These are phyloP conservation scores for Fistularia tabacaria DNA, from an alignment of 2,797 vertebrate species.

Conservation along the genomic window DNA sequence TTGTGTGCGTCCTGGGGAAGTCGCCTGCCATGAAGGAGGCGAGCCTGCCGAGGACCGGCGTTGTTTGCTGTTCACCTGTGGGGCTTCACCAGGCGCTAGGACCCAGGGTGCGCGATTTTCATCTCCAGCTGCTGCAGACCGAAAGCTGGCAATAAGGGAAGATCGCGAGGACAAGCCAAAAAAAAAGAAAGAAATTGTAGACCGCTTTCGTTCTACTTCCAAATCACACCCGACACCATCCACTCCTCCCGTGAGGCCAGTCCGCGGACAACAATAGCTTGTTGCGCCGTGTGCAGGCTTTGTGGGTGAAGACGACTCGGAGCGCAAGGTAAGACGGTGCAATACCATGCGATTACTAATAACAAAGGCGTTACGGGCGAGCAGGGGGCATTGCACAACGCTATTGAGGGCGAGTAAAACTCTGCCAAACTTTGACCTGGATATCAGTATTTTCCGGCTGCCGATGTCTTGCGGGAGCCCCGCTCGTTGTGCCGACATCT, in stretches of 20 bases:
- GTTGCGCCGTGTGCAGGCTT: slow-evolving; percentile 66
- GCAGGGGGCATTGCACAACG: slow-evolving; percentile 80
- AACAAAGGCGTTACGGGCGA: slow-evolving; percentile 85
- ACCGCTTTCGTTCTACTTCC: slow-evolving; percentile 69
- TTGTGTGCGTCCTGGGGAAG: slow-evolving; percentile 18
- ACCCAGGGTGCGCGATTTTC: slow-evolving; percentile 85
- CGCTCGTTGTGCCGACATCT: slow-evolving; percentile 39
- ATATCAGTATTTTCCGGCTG: slow-evolving; percentile 55
- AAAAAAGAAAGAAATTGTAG: slow-evolving; percentile 49
- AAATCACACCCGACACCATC: slow-evolving; percentile 47
- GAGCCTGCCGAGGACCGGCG: too few relatives aligned
- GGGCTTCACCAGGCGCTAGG: slow-evolving; percentile 77
- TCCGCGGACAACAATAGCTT: slow-evolving; percentile 62
- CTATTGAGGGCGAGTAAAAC: slow-evolving; percentile 73
- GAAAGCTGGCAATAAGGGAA: slow-evolving; percentile 83
- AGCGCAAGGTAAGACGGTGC: slow-evolving; percentile 83
- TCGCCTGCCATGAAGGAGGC: slow-evolving; percentile 25
- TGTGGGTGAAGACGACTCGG: slow-evolving; percentile 63
- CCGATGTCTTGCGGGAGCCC: slow-evolving; percentile 25
- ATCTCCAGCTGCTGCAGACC: slow-evolving; percentile 86
- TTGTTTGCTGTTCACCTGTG: slow-evolving; percentile 77
- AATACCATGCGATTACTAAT: slow-evolving; percentile 82
- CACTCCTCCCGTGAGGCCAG: slow-evolving; percentile 52
- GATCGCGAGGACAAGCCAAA: slow-evolving; percentile 81
- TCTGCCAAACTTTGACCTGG: slow-evolving; percentile 80